Percentiles rank a stretch among this genome's conserved stretches.
phyloP scores from a whole-genome alignment of 2,888 invertebrate genomes.

The Pogonocherus hispidulus region DNA sequence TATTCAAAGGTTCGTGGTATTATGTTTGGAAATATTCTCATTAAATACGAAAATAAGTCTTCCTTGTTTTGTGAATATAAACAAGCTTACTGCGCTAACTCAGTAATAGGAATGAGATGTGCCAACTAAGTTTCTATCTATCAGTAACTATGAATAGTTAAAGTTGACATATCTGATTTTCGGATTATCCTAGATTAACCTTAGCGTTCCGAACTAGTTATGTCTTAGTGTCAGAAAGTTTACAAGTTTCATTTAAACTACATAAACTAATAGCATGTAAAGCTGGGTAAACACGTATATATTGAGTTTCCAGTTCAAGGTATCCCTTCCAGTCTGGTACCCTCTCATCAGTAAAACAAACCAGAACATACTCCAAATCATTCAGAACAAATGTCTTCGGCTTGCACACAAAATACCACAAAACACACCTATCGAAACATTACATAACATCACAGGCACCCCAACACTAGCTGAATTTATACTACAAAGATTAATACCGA shows the following conservation, averaged over 20 bases:
- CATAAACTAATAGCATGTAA: background rate
- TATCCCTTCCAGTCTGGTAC: background rate
- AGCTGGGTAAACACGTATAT: background rate
- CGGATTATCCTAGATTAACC: constrained; percentile 1
- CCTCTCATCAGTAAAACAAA: too few species aligned
- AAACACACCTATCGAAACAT: too few species aligned
- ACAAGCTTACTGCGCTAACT: background rate
- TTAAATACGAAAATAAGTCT: background rate
- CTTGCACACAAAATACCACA: too few species aligned
- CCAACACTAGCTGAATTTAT: too few species aligned
- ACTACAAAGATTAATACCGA: too few species aligned
- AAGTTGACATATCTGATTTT: constrained; percentile 5
- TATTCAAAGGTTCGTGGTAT: too few species aligned
- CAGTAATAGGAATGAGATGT: background rate
- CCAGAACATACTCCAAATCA: too few species aligned
- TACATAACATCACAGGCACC: too few species aligned
- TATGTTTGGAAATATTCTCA: too few species aligned
- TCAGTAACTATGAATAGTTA: constrained; percentile 3
- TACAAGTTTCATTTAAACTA: constrained; percentile 1
- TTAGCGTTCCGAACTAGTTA: background rate
- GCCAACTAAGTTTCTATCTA: background rate
- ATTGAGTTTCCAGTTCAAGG: background rate
- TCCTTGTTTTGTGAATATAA: too few species aligned
- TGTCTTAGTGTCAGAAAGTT: background rate
- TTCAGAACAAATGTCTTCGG: too few species aligned